Evolutionary conservation across 1,140 invertebrate species (phyloP), one percentile per base, ranked within the genome.

Genomic region (Conopomorpha cramerella): DNA sequence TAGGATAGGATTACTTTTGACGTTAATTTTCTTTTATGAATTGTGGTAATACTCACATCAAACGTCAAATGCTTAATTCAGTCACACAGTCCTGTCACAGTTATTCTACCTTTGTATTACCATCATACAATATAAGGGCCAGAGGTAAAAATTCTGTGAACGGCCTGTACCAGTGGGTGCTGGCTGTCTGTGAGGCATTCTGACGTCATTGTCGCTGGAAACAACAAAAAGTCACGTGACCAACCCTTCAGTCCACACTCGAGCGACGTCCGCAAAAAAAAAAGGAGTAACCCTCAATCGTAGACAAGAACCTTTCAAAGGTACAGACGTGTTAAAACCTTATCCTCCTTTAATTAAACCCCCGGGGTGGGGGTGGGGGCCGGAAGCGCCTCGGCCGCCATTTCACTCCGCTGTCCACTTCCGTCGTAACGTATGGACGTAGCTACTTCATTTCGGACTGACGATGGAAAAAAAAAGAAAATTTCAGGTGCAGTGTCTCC

Each of bases 261-360:
- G 51, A 62, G 53, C n/a, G n/a, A n/a, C n/a, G n/a, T 53, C 49
- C 42, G 41, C 38, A 43, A 51, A 58, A 65, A 67, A 66, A 57
- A 54, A n/a, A n/a, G n/a, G n/a, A n/a, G n/a, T n/a, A n/a, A n/a
- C 45, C 36, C 47, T 49, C 49, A 60, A 54, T 50, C 41, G 41
- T 37, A 59, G 51, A 57, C 49, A 55, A 63, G 59, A 53, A 59
- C 57, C 61, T 57, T 60, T 60, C 60, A 65, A 64, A 66, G 65
- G 56, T 58, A 44, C 55, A 61, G 55, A 62, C 50, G 60, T 60
- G 62, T 57, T 70, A 62, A 65, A 64, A 60, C 61, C 66, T 65
- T 67, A 62, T 49, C 54, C 62, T 55, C 51, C 53, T 71, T 67
- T 71, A 71, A 71, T 71, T 71, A 71, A 67, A 65, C 51, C 53